Percentiles rank a stretch among this genome's conserved stretches.
Evolutionary conservation across 2,888 invertebrate genomes (phyloP).

Genomic region (Thelaira solivaga): DNA sequence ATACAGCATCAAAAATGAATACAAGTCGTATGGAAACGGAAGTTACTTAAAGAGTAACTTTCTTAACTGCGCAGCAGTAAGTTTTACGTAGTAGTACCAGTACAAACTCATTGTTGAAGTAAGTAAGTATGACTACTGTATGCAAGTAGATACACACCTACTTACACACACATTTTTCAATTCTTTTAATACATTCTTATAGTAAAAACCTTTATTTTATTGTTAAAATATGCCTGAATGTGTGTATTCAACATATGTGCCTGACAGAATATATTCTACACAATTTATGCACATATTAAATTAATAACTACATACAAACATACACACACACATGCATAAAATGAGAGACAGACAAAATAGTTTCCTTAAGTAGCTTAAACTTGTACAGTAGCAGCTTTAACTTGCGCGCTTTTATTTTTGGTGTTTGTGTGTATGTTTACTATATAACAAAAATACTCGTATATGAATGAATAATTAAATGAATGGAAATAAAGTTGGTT

Average conservation of each 20-base stretch:
- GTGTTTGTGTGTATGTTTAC: background rate
- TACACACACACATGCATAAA: too few relatives aligned
- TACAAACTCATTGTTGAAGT: conserved; percentile 4
- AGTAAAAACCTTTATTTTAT: background rate
- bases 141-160: too few relatives aligned
- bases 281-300: conserved; percentile 74
- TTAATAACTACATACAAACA: conserved; percentile 55
- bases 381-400: conserved; percentile 22
- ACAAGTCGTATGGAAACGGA: conserved; percentile 37
- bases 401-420: background rate
- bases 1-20: conserved; percentile 8
- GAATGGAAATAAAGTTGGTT: conserved; percentile 32
- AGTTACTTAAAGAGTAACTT: conserved; percentile 36
- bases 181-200: background rate
- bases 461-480: conserved; percentile 25
- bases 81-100: background rate
- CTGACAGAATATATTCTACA: conserved; percentile 55
- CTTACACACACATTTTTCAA: background rate
- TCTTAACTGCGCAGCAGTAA: conserved; percentile 15
- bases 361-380: conserved; percentile 32
- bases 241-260: background rate
- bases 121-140: background rate
- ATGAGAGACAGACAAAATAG: background rate
- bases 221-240: background rate
- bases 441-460: background rate